Evolutionary conservation across 2,888 invertebrate species (phyloP).

Genomic region (Shargacucullia verbasci): DNA sequence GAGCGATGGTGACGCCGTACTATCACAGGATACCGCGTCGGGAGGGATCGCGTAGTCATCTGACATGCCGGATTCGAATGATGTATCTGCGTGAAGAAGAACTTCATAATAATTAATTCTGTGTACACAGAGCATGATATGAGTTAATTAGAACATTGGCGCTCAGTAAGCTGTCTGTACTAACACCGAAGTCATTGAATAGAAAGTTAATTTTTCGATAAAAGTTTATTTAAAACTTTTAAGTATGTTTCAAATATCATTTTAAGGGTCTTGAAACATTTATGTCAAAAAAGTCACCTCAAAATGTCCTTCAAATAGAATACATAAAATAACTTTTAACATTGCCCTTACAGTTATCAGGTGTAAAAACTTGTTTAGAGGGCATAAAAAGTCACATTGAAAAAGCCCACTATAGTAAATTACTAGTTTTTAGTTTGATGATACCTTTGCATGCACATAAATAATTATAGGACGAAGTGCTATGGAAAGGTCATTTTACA

Average conservation of each 20-base stretch:
- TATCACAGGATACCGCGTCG: conserved; percentile 95
- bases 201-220: too few relatives aligned
- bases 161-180: too few relatives aligned
- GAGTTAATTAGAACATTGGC: too few relatives aligned
- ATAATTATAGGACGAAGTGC: conserved; percentile 1
- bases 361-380: conserved; percentile 5
- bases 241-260: too few relatives aligned
- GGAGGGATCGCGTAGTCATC: conserved; percentile 99
- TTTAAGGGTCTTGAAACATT: too few relatives aligned
- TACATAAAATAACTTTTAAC: not conserved
- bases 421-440: conserved; percentile 17
- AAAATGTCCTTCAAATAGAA: conserved; percentile 11
- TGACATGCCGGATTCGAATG: conserved; percentile 97
- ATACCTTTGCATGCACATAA: conserved; percentile 12
- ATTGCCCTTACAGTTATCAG: conserved; percentile 15
- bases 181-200: too few relatives aligned
- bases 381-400: conserved; percentile 9
- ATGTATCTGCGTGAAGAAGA: conserved; percentile 91
- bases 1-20: conserved; percentile 93
- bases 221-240: too few relatives aligned
- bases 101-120: too few relatives aligned
- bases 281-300: conserved; percentile 1
- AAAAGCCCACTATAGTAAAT: conserved; percentile 19
- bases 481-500: conserved; percentile 14
- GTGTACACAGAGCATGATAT: too few relatives aligned